Conservation (phyloP, 2,113 vertebrate genomes). For the Rhynchomys soricoides region DNA sequence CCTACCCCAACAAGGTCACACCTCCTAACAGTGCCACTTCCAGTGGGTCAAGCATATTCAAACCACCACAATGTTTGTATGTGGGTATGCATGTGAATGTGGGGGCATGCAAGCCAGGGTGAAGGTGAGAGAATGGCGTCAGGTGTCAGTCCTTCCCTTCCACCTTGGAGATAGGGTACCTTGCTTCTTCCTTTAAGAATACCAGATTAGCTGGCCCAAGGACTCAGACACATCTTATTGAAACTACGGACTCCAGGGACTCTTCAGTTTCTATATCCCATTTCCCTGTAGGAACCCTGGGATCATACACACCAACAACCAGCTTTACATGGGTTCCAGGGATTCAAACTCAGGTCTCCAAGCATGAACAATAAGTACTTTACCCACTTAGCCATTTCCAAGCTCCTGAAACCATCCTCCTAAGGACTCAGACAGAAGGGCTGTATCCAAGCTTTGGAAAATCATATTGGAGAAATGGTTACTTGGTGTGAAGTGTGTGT, state of each 20-base stretch:
- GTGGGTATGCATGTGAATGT: not conserved
- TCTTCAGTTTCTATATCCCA: not conserved
- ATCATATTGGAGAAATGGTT: not conserved
- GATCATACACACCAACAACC: not conserved
- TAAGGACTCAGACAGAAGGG: constrained; percentile 24
- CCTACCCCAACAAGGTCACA: no score
- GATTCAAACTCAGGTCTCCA: not conserved
- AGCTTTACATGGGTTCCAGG: not conserved
- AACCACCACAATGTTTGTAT: not conserved
- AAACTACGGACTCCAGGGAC: no score
- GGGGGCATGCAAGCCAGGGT: not conserved
- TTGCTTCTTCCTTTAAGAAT: not conserved
- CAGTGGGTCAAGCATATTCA: no score
- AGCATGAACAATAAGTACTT: not conserved
- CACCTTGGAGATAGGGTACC: not conserved
- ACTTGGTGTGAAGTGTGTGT: not conserved
- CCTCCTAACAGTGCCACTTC: no score
- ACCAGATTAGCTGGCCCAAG: not conserved
- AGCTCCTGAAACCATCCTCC: not conserved
- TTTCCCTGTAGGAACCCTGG: not conserved
- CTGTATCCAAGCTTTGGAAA: constrained; percentile 32
- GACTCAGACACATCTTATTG: no score
- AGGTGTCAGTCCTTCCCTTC: not conserved
- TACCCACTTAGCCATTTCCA: not conserved
- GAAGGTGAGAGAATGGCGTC: not conserved